Evolutionary conservation across 2,888 invertebrate species (phyloP), one percentile per base, ranked within the genome.

Genomic region (Ischnura elegans): DNA sequence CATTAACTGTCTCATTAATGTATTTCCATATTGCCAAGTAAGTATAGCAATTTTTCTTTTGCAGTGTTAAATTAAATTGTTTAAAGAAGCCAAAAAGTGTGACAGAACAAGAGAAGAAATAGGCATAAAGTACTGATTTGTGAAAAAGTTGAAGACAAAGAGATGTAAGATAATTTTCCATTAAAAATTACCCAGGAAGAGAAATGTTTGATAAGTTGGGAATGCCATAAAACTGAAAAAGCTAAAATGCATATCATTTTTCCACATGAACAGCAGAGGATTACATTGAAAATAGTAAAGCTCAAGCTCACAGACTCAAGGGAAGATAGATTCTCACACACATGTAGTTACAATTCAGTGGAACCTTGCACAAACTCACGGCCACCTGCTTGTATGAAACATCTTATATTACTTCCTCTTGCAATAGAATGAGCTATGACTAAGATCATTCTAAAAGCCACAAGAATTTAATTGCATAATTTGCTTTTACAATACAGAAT

Each of bases 141-240:
- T 76, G 13, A 36, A 6, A 29, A 29, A 76, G 29, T 13, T 10
- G 29, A 29, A 76, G 36, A 76, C 13, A 36, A 76, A 76, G 36
- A 29, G 36, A 29, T 36, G 76, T 6, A 36, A 76, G 76, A 76
- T 36, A 76, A 76, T 36, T 21, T 36, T 76, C 36, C 29, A 76
- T 76, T 13, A 76, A 36, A 76, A 76, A 45, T n/a, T 45, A 86
- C 25, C 46, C 10, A 45, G 46, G 43, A 43, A 86, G 86, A 86
- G 43, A 86, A 25, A 86, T 25, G 46, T 42, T 90, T 61, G 13
- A 90, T 66, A 43, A 36, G 76, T 36, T 90, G 66, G 61, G n/a
- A 45, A 90, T 66, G 61, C 61, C 90, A 42, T 43, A 90, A 86
- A n/a, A 43, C 61, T 90, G 21, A 66, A 90, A 61, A 90, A 90